These are phyloP conservation scores for Rhamphomyia laevipes DNA, from an alignment of 2,888 invertebrate species.

Conservation along the genomic window DNA sequence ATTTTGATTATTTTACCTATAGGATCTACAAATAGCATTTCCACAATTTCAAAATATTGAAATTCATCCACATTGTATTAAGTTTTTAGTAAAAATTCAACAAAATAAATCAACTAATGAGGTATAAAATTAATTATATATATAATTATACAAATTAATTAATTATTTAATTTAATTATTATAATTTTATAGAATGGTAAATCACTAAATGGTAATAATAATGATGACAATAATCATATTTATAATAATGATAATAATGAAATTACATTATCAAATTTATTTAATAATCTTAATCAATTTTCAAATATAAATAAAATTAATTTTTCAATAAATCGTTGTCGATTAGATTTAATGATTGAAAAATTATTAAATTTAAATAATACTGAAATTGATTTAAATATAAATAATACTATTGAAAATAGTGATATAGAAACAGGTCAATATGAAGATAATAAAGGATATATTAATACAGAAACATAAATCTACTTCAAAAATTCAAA, in stretches of 20 bases:
- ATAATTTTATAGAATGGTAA: neutral
- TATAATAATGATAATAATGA: conserved; percentile 10
- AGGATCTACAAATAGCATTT: conserved; percentile 25
- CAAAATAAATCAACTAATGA: conserved; percentile 10
- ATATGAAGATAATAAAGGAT: neutral
- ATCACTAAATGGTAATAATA: neutral
- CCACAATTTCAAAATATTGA: conserved; percentile 26
- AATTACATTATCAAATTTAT: conserved; percentile 22
- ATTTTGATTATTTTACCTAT: conserved; percentile 2
- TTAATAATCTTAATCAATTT: conserved; percentile 21
- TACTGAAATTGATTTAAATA: no score
- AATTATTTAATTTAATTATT: neutral
- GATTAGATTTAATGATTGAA: conserved; percentile 35
- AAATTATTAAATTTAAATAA: conserved; percentile 29
- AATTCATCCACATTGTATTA: conserved; percentile 28
- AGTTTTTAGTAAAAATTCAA: conserved; percentile 27
- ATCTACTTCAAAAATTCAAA: no score
- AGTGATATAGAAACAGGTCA: neutral
- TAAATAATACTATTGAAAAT: neutral
- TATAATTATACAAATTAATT: neutral
- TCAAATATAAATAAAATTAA: conserved; percentile 20
- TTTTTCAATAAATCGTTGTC: conserved; percentile 31
- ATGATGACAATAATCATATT: no score
- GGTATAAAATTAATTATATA: conserved; percentile 8
- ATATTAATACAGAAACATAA: neutral